Evolutionary conservation across 2,888 invertebrate genomes (phyloP).

Genomic region (Drosophila pullipes): DNA sequence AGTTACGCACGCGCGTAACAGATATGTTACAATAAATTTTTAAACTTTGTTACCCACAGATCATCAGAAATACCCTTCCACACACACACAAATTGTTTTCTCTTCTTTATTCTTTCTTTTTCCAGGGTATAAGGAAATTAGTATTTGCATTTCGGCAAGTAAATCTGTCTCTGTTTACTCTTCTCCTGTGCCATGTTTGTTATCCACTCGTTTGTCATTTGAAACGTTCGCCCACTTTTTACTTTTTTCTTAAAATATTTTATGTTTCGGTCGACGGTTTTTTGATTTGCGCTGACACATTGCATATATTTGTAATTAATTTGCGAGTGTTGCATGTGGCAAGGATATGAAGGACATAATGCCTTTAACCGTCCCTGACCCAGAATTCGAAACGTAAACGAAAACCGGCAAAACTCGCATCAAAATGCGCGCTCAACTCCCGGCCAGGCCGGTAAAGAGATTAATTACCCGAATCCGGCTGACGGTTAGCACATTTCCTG

Average conservation of each 20-base stretch:
- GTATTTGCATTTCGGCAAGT: conserved; percentile 2
- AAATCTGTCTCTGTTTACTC: conserved; percentile 9
- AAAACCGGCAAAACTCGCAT: conserved; percentile 59
- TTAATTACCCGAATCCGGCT: conserved; percentile 76
- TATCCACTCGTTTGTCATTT: conserved; percentile 39
- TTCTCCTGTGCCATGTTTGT: conserved; percentile 42
- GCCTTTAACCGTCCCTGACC: conserved; percentile 61
- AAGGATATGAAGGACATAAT: conserved; percentile 49
- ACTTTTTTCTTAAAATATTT: background rate
- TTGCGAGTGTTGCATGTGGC: conserved; percentile 38
- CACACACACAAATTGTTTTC: background rate
- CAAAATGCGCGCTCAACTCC: conserved; percentile 49
- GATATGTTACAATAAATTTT: conserved; percentile 14
- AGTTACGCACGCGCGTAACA: conserved; percentile 7
- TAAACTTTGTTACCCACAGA: background rate
- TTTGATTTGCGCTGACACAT: conserved; percentile 43
- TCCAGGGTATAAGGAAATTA: background rate
- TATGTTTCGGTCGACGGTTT: conserved; percentile 16
- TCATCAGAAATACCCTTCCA: background rate
- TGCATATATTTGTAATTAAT: conserved; percentile 50
- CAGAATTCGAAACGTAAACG: conserved; percentile 36
- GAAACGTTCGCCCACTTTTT: conserved; percentile 38
- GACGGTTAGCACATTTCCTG: conserved; percentile 77
- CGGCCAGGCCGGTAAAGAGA: conserved; percentile 70
- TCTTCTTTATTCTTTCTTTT: no score